phyloP scores from a whole-genome alignment of 2,113 vertebrate genomes.

The Bubo bubo region DNA sequence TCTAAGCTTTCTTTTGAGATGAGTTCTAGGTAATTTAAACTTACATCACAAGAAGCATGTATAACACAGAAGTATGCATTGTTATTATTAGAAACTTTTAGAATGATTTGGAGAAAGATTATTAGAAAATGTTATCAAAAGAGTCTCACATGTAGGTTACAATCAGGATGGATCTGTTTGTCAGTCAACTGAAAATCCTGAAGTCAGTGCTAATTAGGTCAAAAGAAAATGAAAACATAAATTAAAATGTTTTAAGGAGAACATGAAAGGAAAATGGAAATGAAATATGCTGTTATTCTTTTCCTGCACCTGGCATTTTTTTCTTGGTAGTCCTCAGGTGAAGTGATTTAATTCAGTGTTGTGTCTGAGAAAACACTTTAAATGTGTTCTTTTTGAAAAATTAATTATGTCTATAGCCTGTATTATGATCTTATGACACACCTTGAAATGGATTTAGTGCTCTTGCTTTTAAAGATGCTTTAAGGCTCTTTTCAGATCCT shows the following conservation, averaged over 20 bases:
- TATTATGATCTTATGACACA: neutral
- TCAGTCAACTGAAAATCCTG: neutral
- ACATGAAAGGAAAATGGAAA: neutral
- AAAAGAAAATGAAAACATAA: neutral
- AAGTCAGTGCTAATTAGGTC: neutral
- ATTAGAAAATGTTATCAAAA: neutral
- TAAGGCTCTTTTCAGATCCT: constrained; percentile 1
- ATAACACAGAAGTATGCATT: neutral
- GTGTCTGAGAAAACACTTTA: neutral
- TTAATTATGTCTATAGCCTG: neutral
- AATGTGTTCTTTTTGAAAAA: neutral
- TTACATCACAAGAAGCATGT: neutral
- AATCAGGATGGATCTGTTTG: neutral
- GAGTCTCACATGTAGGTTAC: neutral
- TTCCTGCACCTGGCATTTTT: neutral
- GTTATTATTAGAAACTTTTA: neutral
- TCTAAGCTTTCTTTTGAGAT: neutral
- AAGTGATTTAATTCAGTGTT: neutral
- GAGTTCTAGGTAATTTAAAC: neutral
- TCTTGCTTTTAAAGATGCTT: neutral
- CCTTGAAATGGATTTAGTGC: neutral
- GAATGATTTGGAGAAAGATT: neutral
- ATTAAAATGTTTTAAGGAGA: neutral
- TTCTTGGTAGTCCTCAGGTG: neutral
- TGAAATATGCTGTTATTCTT: neutral